Conservation (phyloP, 2,113 vertebrate species). For the Ctenodactylus gundi region DNA sequence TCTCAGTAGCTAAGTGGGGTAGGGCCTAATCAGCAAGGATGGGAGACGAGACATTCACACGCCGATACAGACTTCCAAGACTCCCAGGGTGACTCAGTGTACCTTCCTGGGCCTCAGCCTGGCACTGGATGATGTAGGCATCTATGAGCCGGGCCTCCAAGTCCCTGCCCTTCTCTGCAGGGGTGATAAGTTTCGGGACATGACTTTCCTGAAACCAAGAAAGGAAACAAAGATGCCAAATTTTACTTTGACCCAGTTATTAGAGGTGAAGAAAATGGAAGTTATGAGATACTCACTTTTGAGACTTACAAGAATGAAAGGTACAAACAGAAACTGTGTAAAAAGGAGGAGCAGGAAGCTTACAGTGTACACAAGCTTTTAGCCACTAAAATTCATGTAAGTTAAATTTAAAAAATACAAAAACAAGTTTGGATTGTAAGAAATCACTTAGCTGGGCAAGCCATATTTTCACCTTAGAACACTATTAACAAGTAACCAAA, state of each 20-base stretch:
- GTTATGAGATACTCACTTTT: background rate
- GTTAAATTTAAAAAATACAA: background rate
- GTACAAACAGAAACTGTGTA: background rate
- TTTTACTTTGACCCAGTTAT: slow-evolving; percentile 19
- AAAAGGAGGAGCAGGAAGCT: background rate
- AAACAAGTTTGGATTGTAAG: background rate
- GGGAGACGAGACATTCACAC: too few relatives aligned
- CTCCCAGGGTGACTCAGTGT: slow-evolving; percentile 7
- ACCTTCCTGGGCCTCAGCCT: slow-evolving; percentile 99
- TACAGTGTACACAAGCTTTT: background rate
- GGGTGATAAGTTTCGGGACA: slow-evolving; percentile 94
- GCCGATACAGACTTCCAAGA: background rate
- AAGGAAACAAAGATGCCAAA: background rate
- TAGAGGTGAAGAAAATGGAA: slow-evolving; percentile 4
- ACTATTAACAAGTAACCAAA: background rate
- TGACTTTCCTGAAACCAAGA: slow-evolving; percentile 88
- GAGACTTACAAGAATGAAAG: background rate
- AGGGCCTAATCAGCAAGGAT: too few relatives aligned
- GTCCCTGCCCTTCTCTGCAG: slow-evolving; percentile 95
- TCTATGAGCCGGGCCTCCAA: slow-evolving; percentile 94
- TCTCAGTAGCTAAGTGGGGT: too few relatives aligned
- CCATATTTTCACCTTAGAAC: background rate
- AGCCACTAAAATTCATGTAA: background rate
- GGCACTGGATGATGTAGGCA: slow-evolving; percentile 94
- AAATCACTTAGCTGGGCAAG: background rate